A percentile compares a stretch with the other conserved stretches of the same genome.
phyloP scores from a whole-genome alignment of 2,113 vertebrate species.

The Dasypus novemcinctus region DNA sequence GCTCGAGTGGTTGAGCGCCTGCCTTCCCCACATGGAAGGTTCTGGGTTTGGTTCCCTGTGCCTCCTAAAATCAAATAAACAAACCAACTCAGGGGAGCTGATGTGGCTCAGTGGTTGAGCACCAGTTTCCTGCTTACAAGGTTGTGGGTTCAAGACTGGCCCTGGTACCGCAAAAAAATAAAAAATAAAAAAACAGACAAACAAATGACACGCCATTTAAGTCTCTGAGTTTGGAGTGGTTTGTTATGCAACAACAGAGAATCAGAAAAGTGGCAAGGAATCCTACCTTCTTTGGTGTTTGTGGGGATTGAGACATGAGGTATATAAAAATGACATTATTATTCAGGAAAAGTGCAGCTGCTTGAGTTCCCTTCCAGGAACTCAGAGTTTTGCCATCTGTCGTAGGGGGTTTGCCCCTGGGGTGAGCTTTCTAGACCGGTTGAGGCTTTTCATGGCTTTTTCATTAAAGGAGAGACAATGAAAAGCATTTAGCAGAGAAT shows the following conservation, averaged over 20 bases:
- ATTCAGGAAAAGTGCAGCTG: slow-evolving; percentile 17
- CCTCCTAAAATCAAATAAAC: too few relatives aligned
- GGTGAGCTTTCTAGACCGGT: background rate
- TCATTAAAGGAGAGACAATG: background rate
- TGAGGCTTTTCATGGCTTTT: background rate
- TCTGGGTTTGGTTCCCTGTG: too few relatives aligned
- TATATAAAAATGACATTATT: background rate
- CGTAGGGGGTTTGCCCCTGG: background rate
- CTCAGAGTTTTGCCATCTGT: background rate
- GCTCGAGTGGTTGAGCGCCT: too few relatives aligned
- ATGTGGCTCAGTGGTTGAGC: too few relatives aligned
- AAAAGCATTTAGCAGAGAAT: background rate
- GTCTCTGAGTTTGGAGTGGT: background rate
- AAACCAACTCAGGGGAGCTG: too few relatives aligned
- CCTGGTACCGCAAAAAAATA: too few relatives aligned
- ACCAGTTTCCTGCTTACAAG: too few relatives aligned
- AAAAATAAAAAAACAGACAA: background rate
- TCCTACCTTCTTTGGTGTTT: background rate
- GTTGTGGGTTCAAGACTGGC: too few relatives aligned
- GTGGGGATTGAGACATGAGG: background rate
- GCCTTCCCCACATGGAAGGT: too few relatives aligned
- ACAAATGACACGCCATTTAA: background rate
- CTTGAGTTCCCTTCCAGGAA: background rate
- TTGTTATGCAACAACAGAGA: background rate
- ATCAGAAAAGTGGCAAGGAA: background rate